phyloP scores from a whole-genome alignment of 2,113 vertebrate species.

The Amblyopsis rosae region DNA sequence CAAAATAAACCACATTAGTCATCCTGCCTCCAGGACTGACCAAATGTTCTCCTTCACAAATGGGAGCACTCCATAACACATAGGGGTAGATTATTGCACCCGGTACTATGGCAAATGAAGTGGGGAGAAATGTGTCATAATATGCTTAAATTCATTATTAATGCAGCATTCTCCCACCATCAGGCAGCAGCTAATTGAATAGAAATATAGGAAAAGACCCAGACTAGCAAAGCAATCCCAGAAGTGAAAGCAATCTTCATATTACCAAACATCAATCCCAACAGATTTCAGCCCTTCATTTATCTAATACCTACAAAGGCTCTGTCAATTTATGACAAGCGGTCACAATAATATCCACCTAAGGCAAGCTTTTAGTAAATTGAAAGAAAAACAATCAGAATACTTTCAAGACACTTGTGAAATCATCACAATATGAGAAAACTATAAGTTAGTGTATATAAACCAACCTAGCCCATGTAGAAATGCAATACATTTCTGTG shows the following conservation, averaged over 20 bases:
- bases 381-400: conserved; percentile 45
- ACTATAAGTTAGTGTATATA: conserved; percentile 22
- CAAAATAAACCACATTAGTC: background rate
- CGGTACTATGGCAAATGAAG: background rate
- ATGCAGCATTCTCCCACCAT: conserved; percentile 63
- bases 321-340: conserved; percentile 17
- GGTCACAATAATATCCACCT: conserved; percentile 45
- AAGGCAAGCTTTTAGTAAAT: conserved; percentile 50
- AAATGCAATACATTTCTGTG: conserved; percentile 16
- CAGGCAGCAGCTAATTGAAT: conserved; percentile 71
- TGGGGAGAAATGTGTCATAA: conserved; percentile 14
- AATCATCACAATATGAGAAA: conserved; percentile 37
- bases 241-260: conserved; percentile 68
- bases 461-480: conserved; percentile 1
- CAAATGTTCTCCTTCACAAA: background rate
- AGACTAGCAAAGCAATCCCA: conserved; percentile 77
- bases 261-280: conserved; percentile 70
- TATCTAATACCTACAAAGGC: conserved; percentile 39
- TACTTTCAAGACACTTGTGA: background rate
- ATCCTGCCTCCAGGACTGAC: background rate
- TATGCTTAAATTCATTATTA: conserved; percentile 61
- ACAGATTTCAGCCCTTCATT: conserved; percentile 21
- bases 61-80: background rate
- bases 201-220: conserved; percentile 71
- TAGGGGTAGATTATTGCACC: conserved; percentile 7